Conservation (phyloP, 2,797 vertebrate species). For the Anguilla obscura region DNA sequence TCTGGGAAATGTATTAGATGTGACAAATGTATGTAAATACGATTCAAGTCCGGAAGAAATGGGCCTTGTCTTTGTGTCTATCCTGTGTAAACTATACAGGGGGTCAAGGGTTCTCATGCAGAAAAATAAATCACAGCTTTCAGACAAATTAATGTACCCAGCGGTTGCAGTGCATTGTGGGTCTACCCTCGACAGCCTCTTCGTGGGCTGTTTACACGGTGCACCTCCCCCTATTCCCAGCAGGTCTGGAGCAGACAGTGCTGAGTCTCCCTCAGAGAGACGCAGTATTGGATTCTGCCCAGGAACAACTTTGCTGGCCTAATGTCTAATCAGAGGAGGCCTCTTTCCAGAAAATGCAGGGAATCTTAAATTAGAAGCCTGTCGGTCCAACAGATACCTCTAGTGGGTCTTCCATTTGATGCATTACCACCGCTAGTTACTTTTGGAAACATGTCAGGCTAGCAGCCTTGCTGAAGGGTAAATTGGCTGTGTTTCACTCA, state of each 20-base stretch:
- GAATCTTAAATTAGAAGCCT: not conserved
- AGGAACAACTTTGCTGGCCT: not conserved
- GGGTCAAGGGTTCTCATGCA: constrained; percentile 20
- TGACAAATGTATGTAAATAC: constrained; percentile 23
- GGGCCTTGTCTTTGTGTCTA: constrained; percentile 18
- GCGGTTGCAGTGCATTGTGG: constrained; percentile 16
- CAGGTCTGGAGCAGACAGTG: constrained; percentile 42
- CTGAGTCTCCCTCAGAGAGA: constrained; percentile 33
- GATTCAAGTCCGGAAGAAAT: constrained; percentile 18
- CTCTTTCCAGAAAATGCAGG: not conserved
- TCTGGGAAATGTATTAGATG: constrained; percentile 14
- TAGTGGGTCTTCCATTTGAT: not conserved
- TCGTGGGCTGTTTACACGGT: constrained; percentile 17
- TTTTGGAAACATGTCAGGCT: not conserved
- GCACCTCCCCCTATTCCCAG: constrained; percentile 30
- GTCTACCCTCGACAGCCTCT: not conserved
- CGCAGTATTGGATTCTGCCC: constrained; percentile 29
- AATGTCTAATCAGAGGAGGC: constrained; percentile 6
- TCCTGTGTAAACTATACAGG: constrained; percentile 5
- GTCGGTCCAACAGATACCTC: not conserved
- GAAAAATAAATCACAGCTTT: constrained; percentile 24
- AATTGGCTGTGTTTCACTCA: not conserved
- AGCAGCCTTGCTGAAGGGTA: not conserved
- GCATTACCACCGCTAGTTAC: not conserved
- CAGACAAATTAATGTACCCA: constrained; percentile 20